Evolutionary conservation across 2,888 invertebrate genomes (phyloP).

Genomic region (Acleris holmiana): DNA sequence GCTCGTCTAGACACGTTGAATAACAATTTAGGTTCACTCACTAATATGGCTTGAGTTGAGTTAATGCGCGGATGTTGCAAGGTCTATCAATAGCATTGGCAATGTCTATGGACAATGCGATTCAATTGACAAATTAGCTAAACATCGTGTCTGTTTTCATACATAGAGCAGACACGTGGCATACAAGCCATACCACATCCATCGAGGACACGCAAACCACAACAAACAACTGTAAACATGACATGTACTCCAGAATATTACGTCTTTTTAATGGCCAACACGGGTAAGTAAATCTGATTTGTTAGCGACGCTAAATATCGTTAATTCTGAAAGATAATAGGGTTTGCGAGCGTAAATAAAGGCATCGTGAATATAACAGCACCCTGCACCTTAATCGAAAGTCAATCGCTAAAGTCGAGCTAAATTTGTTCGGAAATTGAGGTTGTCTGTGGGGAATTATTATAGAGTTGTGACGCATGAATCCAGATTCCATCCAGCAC

Average conservation of each 20-base stretch:
- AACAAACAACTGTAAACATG: constrained; percentile 40
- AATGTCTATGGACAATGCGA: constrained; percentile 53
- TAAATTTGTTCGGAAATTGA: constrained; percentile 10
- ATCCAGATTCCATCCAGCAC: too few species aligned
- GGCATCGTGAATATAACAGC: constrained; percentile 11
- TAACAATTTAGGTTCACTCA: constrained; percentile 45
- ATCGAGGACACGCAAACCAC: constrained; percentile 44
- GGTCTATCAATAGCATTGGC: constrained; percentile 68
- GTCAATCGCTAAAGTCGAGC: constrained; percentile 21
- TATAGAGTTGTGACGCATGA: constrained; percentile 7
- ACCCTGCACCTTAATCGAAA: constrained; percentile 28
- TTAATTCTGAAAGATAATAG: constrained; percentile 17
- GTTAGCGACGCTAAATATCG: constrained; percentile 21
- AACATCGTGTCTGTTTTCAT: constrained; percentile 52
- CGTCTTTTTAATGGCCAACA: constrained; percentile 12
- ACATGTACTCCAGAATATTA: constrained; percentile 17
- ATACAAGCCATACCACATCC: constrained; percentile 49
- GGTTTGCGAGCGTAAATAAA: constrained; percentile 10
- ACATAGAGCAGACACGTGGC: constrained; percentile 55
- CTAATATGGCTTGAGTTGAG: constrained; percentile 39
- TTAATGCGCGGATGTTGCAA: constrained; percentile 55
- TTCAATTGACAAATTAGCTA: constrained; percentile 53
- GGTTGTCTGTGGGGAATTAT: constrained; percentile 7
- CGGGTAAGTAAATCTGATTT: constrained; percentile 6
- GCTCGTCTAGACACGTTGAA: constrained; percentile 46